phyloP scores from a whole-genome alignment of 2,113 vertebrate species.

The Mesitornis unicolor region DNA sequence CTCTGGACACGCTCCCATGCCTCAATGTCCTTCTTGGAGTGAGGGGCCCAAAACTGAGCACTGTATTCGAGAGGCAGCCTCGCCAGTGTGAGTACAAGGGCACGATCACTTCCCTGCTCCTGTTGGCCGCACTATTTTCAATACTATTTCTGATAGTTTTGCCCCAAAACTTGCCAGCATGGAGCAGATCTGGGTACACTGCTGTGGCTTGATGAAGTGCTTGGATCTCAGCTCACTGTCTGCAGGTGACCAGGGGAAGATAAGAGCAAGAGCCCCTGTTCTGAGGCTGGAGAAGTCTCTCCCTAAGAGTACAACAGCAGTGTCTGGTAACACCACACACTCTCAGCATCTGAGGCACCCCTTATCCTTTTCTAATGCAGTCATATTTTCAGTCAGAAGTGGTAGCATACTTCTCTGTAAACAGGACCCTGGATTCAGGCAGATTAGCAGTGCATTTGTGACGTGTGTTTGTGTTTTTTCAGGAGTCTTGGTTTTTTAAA shows the following conservation, averaged over 20 bases:
- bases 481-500: neutral
- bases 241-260: neutral
- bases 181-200: neutral
- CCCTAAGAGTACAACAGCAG: neutral
- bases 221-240: neutral
- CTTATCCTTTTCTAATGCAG: neutral
- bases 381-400: neutral
- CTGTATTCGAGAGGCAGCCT: fast-evolving
- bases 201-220: neutral
- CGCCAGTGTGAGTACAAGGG: neutral
- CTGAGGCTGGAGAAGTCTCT: neutral
- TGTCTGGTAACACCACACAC: neutral
- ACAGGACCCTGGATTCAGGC: neutral
- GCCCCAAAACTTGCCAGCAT: neutral
- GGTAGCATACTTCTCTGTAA: neutral
- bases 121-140: fast-evolving
- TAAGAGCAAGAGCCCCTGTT: neutral
- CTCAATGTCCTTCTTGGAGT: too few species aligned
- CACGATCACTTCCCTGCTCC: neutral
- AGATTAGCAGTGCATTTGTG: neutral
- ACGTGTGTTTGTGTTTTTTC: neutral
- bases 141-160: neutral
- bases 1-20: too few species aligned
- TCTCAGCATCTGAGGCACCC: neutral
- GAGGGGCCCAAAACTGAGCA: too few species aligned